Conservation (phyloP, 2,888 invertebrate genomes). For the Crematogaster levior region DNA sequence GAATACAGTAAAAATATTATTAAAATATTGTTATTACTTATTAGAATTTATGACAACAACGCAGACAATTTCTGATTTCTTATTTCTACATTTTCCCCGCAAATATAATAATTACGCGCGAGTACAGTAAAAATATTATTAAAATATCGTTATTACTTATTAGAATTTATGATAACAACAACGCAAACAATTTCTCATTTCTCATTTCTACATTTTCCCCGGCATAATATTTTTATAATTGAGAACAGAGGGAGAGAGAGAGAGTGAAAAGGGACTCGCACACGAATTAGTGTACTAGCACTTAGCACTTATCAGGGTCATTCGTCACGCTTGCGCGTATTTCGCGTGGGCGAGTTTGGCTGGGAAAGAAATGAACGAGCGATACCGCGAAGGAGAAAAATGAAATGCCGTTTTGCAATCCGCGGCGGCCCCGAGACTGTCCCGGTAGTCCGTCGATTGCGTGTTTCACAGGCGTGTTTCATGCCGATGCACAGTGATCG, state of each 20-base stretch:
- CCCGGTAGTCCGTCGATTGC: slow-evolving; percentile 35
- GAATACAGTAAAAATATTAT: too few species aligned
- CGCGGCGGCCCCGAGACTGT: not conserved
- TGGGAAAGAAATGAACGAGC: slow-evolving; percentile 3
- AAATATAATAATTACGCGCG: too few species aligned
- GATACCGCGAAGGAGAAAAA: slow-evolving; percentile 2
- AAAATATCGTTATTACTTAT: too few species aligned
- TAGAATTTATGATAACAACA: too few species aligned
- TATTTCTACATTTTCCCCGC: too few species aligned
- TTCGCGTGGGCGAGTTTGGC: slow-evolving; percentile 59
- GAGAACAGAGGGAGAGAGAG: slow-evolving; percentile 5
- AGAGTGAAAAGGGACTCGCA: slow-evolving; percentile 42
- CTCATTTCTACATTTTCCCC: slow-evolving; percentile 35
- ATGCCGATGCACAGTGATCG: slow-evolving; percentile 37
- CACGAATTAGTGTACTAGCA: slow-evolving; percentile 66
- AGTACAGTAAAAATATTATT: too few species aligned
- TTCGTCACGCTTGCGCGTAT: slow-evolving; percentile 65
- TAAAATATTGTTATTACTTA: too few species aligned
- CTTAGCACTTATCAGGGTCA: slow-evolving; percentile 62
- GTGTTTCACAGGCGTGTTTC: slow-evolving; percentile 37
- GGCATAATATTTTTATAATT: slow-evolving; percentile 56
- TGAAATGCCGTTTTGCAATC: slow-evolving; percentile 35
- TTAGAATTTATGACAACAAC: slow-evolving; percentile 38
- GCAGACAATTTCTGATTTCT: slow-evolving; percentile 44
- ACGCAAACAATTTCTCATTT: too few species aligned